phyloP scores from a whole-genome alignment of 1,140 invertebrate species.

The Lepidurus arcticus region DNA sequence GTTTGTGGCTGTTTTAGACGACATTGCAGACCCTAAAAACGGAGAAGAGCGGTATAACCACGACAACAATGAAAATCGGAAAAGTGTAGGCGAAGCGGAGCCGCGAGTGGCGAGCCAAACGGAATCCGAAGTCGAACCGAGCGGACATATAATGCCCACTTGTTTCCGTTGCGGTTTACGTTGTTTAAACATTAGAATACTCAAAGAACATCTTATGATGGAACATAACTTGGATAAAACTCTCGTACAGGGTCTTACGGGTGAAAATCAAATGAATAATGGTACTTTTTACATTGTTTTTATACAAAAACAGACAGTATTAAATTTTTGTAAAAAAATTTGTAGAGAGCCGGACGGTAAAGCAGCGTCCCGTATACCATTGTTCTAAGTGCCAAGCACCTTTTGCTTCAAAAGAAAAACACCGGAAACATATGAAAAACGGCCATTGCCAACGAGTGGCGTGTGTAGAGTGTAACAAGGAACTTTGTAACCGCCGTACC shows the following conservation, averaged over 20 bases:
- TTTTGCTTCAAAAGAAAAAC: neutral
- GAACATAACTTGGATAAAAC: neutral
- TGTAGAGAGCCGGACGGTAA: neutral
- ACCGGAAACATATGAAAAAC: neutral
- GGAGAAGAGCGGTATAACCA: neutral
- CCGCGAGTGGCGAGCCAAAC: neutral
- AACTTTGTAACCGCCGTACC: neutral
- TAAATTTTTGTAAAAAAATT: neutral
- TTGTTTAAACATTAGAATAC: neutral
- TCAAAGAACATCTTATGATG: constrained; percentile 11
- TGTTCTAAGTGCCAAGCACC: neutral
- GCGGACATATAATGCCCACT: neutral
- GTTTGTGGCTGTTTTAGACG: neutral
- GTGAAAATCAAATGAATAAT: neutral
- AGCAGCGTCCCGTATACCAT: neutral
- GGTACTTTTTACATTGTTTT: neutral
- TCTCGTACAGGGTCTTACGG: neutral
- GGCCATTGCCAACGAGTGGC: neutral
- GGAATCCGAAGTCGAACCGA: neutral
- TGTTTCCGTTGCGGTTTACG: neutral
- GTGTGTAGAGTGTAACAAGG: neutral
- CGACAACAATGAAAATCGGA: neutral
- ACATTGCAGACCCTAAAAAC: neutral
- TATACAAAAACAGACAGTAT: neutral
- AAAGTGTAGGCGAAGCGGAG: neutral